Conservation (phyloP, 2,888 invertebrate genomes). For the Calameuta idolon region DNA sequence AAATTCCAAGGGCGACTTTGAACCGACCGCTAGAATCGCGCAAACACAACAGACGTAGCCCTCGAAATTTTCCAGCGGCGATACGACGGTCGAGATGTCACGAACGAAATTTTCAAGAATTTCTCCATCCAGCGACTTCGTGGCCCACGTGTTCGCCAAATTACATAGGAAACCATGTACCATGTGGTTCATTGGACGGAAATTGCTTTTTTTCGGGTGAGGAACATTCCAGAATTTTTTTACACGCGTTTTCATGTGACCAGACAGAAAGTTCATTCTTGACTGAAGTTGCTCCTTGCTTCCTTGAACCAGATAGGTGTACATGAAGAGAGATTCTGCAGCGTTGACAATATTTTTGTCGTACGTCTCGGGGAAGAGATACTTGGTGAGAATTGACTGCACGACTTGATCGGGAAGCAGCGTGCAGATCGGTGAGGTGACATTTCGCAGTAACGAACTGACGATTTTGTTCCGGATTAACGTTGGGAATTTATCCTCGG, state of each 20-base stretch:
- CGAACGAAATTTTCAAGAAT: conserved; percentile 31
- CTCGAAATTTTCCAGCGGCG: conserved; percentile 32
- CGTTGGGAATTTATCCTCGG: background rate
- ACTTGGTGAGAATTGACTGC: conserved; percentile 38
- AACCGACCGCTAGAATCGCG: conserved; percentile 13
- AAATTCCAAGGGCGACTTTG: conserved; percentile 12
- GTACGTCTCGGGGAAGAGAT: conserved; percentile 30
- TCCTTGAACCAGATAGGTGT: conserved; percentile 12
- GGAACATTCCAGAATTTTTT: conserved; percentile 33
- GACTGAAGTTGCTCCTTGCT: conserved; percentile 22
- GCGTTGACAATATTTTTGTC: conserved; percentile 9
- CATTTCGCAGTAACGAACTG: conserved; percentile 14
- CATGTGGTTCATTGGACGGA: conserved; percentile 33
- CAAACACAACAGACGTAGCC: conserved; percentile 36
- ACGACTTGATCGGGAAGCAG: conserved; percentile 42
- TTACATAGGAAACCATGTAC: conserved; percentile 6
- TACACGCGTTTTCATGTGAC: conserved; percentile 24
- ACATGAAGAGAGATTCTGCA: conserved; percentile 12
- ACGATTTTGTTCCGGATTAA: conserved; percentile 21
- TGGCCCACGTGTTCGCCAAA: background rate
- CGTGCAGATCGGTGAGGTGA: conserved; percentile 23
- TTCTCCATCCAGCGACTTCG: background rate
- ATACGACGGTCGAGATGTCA: conserved; percentile 26
- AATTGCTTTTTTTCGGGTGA: conserved; percentile 6
- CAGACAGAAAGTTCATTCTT: conserved; percentile 27